phyloP scores from a whole-genome alignment of 2,888 invertebrate species.

The Saturnia japonica region DNA sequence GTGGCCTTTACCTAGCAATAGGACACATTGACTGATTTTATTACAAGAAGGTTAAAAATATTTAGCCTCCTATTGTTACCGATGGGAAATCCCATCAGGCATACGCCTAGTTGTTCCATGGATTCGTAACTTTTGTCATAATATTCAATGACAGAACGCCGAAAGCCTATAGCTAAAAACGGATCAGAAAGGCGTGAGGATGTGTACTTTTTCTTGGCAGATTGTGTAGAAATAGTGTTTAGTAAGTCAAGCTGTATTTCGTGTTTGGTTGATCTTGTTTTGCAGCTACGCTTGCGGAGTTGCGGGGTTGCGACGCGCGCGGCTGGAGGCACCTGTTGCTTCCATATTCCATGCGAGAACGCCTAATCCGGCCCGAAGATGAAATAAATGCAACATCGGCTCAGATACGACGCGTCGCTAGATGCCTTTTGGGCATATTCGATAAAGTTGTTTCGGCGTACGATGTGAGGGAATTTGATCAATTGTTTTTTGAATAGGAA shows the following conservation, averaged over 20 bases:
- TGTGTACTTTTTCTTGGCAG: slow-evolving; percentile 52
- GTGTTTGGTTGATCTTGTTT: slow-evolving; percentile 65
- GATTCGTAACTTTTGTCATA: too few species aligned
- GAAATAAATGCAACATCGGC: slow-evolving; percentile 74
- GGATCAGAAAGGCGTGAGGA: background rate
- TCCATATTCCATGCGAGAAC: slow-evolving; percentile 55
- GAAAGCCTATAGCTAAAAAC: background rate
- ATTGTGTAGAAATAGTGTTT: slow-evolving; percentile 62
- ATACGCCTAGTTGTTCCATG: too few species aligned
- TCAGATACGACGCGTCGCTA: slow-evolving; percentile 43
- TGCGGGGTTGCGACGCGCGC: slow-evolving; percentile 19
- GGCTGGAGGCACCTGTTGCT: slow-evolving; percentile 69
- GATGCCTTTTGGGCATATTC: slow-evolving; percentile 48
- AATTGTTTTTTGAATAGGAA: slow-evolving; percentile 23
- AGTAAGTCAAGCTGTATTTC: slow-evolving; percentile 48
- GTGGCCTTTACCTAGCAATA: too few species aligned
- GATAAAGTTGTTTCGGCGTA: slow-evolving; percentile 32
- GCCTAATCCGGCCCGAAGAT: slow-evolving; percentile 70
- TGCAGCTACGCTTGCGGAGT: slow-evolving; percentile 39
- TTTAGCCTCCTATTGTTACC: too few species aligned
- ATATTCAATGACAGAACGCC: too few species aligned
- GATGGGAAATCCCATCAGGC: too few species aligned
- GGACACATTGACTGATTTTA: too few species aligned
- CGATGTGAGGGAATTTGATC: slow-evolving; percentile 36
- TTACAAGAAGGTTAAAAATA: too few species aligned